Evolutionary conservation across 2,113 vertebrate genomes (phyloP).

Genomic region (Plectropomus leopardus): DNA sequence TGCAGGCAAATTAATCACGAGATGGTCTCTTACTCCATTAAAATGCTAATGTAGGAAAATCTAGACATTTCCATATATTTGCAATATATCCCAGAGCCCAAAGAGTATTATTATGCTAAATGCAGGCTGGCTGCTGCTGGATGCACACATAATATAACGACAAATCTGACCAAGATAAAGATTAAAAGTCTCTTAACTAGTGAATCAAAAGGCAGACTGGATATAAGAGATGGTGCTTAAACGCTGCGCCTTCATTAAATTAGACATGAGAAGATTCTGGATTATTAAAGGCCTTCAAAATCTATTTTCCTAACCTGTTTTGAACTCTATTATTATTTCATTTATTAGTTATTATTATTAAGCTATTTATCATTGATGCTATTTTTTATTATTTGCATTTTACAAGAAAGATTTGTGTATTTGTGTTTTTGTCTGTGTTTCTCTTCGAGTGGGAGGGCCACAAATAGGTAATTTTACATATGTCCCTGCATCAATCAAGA

Average conservation of each 20-base stretch:
- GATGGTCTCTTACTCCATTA: constrained; percentile 77
- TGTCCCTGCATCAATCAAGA: background rate
- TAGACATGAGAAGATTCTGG: constrained; percentile 10
- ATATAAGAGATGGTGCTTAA: background rate
- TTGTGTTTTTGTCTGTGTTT: background rate
- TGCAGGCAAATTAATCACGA: constrained; percentile 80
- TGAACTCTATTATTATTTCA: no score
- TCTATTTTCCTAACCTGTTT: background rate
- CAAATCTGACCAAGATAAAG: constrained; percentile 52
- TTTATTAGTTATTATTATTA: no score
- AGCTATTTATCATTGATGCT: no score
- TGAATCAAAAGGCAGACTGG: constrained; percentile 11
- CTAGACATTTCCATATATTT: constrained; percentile 77
- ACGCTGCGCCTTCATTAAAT: background rate
- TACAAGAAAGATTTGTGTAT: background rate
- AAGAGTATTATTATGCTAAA: constrained; percentile 68
- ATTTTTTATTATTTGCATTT: no score
- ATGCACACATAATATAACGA: constrained; percentile 47
- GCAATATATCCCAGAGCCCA: constrained; percentile 68
- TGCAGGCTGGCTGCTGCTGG: constrained; percentile 41
- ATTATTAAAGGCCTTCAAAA: background rate
- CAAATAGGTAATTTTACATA: no score
- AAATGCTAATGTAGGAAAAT: constrained; percentile 85
- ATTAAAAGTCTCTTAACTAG: constrained; percentile 53
- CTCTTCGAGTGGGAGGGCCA: background rate